A percentile compares a stretch with the other conserved stretches of the same genome.
Conservation (phyloP, 1,140 invertebrate species). For the Euschistus heros region DNA sequence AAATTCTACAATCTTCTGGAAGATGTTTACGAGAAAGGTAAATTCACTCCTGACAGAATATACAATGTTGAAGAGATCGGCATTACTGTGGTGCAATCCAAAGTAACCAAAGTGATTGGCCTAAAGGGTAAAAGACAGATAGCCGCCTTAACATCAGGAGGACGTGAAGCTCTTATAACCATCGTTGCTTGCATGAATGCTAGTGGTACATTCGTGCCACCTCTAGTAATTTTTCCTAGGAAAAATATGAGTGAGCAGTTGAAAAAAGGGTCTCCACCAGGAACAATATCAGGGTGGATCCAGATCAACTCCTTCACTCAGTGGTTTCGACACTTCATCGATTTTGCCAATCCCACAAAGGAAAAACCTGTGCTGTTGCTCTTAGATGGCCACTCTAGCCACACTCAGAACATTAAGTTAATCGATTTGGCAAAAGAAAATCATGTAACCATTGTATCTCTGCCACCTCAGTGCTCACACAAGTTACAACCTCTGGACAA, state of each 20-base stretch:
- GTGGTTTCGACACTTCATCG: slow-evolving; percentile 29
- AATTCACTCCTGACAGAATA: background rate
- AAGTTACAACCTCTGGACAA: slow-evolving; percentile 33
- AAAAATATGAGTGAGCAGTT: slow-evolving; percentile 30
- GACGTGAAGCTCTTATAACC: slow-evolving; percentile 33
- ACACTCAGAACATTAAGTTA: slow-evolving; percentile 34
- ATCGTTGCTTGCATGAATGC: slow-evolving; percentile 34
- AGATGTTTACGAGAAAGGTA: background rate
- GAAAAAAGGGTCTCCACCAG: slow-evolving; percentile 27
- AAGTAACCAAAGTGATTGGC: background rate
- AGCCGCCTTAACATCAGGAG: slow-evolving; percentile 30
- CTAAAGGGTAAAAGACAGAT: background rate
- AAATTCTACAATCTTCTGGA: background rate
- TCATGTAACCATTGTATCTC: slow-evolving; percentile 30
- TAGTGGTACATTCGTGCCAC: slow-evolving; percentile 35
- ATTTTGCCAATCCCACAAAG: slow-evolving; percentile 28
- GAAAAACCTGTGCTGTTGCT: slow-evolving; percentile 35
- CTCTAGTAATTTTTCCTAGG: slow-evolving; percentile 37
- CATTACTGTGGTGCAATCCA: too few relatives aligned
- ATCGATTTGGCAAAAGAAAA: slow-evolving; percentile 30
- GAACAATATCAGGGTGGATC: slow-evolving; percentile 36
- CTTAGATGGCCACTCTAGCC: slow-evolving; percentile 33
- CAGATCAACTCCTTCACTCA: slow-evolving; percentile 28
- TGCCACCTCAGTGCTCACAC: slow-evolving; percentile 33
- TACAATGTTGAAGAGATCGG: background rate